These are phyloP conservation scores for Acrocephalus scirpaceus DNA, from an alignment of 2,797 vertebrate genomes.

Conservation along the genomic window DNA sequence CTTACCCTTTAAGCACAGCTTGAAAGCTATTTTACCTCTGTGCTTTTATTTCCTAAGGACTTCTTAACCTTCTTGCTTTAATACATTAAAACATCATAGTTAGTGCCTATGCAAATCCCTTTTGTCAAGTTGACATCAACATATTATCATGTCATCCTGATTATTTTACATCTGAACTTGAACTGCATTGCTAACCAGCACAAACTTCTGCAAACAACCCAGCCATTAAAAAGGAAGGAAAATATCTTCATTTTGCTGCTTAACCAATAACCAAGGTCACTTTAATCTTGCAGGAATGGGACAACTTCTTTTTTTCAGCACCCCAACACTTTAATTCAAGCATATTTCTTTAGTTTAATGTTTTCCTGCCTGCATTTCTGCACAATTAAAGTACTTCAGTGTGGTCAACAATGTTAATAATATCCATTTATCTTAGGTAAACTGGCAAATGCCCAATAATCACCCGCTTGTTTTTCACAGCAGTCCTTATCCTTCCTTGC, in stretches of 20 bases:
- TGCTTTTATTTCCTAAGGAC: neutral
- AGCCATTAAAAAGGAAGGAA: neutral
- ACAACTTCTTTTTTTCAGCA: neutral
- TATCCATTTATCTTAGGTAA: conserved; percentile 1
- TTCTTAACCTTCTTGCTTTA: neutral
- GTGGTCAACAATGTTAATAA: conserved; percentile 28
- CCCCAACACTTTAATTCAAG: neutral
- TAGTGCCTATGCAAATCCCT: neutral
- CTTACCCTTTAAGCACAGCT: neutral
- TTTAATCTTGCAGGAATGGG: neutral
- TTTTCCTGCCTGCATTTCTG: conserved; percentile 36
- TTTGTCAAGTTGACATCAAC: neutral
- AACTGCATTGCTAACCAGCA: neutral
- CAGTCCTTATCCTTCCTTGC: neutral
- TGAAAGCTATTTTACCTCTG: neutral
- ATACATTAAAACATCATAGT: neutral
- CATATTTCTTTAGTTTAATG: neutral
- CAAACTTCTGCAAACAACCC: neutral
- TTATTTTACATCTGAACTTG: neutral
- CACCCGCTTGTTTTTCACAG: neutral
- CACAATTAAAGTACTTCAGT: conserved; percentile 9
- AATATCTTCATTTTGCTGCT: neutral
- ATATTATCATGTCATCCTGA: neutral
- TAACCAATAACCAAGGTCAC: neutral
- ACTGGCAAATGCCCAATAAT: neutral